A percentile compares a stretch with the other conserved stretches of the same genome.
Evolutionary conservation across 2,113 vertebrate genomes (phyloP).

Genomic region (Istiophorus platypterus): DNA sequence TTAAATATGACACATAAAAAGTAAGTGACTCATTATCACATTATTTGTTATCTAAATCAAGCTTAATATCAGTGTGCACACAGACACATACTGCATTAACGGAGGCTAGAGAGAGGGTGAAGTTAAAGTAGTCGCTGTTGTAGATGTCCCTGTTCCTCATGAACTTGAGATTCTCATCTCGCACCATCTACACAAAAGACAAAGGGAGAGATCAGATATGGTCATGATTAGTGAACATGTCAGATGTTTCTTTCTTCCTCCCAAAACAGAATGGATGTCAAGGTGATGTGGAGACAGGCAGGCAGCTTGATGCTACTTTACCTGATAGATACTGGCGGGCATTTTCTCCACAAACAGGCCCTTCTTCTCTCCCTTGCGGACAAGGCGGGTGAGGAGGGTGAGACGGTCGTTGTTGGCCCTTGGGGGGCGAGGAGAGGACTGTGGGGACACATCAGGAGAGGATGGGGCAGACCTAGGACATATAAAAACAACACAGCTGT

Average conservation of each 20-base stretch:
- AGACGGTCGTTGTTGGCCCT: constrained; percentile 96
- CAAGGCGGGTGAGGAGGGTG: constrained; percentile 95
- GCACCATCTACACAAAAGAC: constrained; percentile 89
- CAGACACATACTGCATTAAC: constrained; percentile 92
- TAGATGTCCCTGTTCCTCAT: constrained; percentile 99
- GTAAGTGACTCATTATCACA: not conserved
- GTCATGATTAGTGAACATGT: not conserved
- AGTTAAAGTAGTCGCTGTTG: constrained; percentile 98
- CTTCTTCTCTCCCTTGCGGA: constrained; percentile 97
- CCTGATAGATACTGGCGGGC: constrained; percentile 97
- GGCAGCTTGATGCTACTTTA: constrained; percentile 49
- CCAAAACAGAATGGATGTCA: not conserved
- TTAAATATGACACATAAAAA: too few relatives aligned
- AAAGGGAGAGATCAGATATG: not conserved
- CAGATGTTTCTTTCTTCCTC: not conserved
- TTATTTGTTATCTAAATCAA: not conserved
- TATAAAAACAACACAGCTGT: not conserved
- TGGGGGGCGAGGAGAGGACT: constrained; percentile 96
- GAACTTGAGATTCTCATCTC: constrained; percentile 98
- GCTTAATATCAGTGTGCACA: not conserved
- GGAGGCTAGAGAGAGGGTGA: constrained; percentile 95
- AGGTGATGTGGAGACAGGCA: not conserved
- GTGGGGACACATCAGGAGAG: constrained; percentile 96
- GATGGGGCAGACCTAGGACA: constrained; percentile 93
- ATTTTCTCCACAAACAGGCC: constrained; percentile 99